Percentiles rank a stretch among this genome's conserved stretches.
phyloP scores from a whole-genome alignment of 2,113 vertebrate species.

The Hyaena hyaena region DNA sequence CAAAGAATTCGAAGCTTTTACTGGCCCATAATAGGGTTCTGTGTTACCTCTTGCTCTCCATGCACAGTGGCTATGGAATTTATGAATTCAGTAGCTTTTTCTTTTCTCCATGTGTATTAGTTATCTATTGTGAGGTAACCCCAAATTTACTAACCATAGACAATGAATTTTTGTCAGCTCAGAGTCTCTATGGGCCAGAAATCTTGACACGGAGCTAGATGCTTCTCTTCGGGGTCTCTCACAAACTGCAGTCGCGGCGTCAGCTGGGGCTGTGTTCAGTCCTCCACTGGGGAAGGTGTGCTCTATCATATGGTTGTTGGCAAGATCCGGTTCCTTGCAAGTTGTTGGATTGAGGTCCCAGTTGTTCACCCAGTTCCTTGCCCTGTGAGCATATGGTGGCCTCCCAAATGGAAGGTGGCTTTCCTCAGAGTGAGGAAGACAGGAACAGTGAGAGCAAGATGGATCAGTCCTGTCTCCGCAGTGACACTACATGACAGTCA shows the following conservation, averaged over 20 bases:
- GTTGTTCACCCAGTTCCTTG: neutral
- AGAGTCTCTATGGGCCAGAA: neutral
- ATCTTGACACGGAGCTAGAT: neutral
- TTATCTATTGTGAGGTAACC: neutral
- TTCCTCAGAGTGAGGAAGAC: neutral
- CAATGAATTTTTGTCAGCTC: neutral
- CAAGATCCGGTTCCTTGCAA: neutral
- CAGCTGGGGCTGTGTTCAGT: neutral
- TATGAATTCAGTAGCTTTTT: neutral
- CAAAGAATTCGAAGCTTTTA: neutral
- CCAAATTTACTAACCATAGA: neutral
- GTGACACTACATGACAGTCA: neutral
- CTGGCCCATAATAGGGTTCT: rapidly evolving
- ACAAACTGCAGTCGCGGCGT: neutral
- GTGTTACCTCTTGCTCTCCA: neutral
- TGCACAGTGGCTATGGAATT: neutral
- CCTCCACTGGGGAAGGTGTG: neutral
- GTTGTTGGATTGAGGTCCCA: neutral
- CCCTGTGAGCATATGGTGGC: too few relatives aligned
- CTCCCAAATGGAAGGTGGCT: neutral
- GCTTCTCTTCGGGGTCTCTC: neutral
- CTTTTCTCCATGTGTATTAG: neutral
- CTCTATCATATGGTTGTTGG: rapidly evolving
- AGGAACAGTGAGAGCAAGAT: neutral
- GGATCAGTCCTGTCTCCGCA: neutral